Evolutionary conservation across 2,888 invertebrate genomes (phyloP), one percentile per base, ranked within the genome.

Genomic region (Synergus umbraculus): DNA sequence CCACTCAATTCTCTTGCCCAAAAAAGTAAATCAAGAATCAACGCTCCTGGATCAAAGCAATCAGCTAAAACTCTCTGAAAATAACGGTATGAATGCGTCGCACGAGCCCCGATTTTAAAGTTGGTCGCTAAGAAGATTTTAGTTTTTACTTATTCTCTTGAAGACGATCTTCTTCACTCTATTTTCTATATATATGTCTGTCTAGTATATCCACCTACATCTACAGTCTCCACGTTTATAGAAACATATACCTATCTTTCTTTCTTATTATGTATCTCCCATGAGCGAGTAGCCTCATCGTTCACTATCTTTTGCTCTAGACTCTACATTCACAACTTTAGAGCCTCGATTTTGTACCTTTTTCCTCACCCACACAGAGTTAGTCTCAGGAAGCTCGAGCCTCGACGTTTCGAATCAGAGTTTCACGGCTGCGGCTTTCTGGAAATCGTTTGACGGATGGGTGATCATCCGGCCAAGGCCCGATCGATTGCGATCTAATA

Each of bases 81-180:
- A 60, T 87, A 87, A 88, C 88, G 88, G 87, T 83, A 84, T 66
- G 78, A 76, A 78, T 77, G 86, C 79, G 82, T 86, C 87, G 89
- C 89, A 89, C 89, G 89, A 89, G 87, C 86, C 86, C 82, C 85
- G 82, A 86, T 88, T 89, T 88, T 88, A 86, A 86, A 88, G 85
- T 86, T 85, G 85, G 83, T 82, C 85, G 85, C 84, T 81, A 46
- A 29, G 29, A n/a, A 4, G 49, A 49, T 60, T 60, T 60, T 80
- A 80, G 80, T 85, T 87, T 86, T 88, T 87, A 78, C 82, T 77
- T 80, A 76, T 80, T 82, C 82, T 82, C 81, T 81, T 84, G 83
- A 86, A 85, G 85, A 84, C 81, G 78, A 76, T 81, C 79, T 81
- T 79, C 84, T 82, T 77, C 77, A 64, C 76, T 81, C 81, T 22